Evolutionary conservation across 2,888 invertebrate genomes (phyloP), one percentile per base, ranked within the genome.

Genomic region (Aspidiotus rigidus): DNA sequence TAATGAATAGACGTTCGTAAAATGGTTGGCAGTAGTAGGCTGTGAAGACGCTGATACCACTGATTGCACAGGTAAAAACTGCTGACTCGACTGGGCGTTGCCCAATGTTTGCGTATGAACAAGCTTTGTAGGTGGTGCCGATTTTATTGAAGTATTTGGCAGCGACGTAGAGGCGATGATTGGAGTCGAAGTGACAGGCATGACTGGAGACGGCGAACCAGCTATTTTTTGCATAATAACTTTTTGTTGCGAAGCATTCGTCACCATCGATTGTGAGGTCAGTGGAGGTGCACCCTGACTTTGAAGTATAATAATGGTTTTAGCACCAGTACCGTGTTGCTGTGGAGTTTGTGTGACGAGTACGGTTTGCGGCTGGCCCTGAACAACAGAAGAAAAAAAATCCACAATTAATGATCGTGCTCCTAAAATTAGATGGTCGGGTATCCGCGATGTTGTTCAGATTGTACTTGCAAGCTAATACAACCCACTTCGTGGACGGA

Each of bases 251-350:
- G 70, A 39, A 28, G 64, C 70, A 61, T 69, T 69, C 64, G 69
- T 69, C 60, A 39, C 77, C 28, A 76, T 76, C 61, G 77, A 77
- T 66, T 77, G 78, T 1, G 78, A 80, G 75, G 73, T 84, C 10
- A 85, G 76, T 6, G 77, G 77, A 11, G 78, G 78, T 40, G 79
- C 78, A 5, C 78, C 77, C 73, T 83, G 83, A 17, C 85, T 86
- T 74, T 87, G 87, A 55, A 87, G 78, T 63, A 87, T 83, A 61
- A 87, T 87, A 42, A 87, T 87, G 0, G 87, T 87, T 74, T 87
- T 87, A 0, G 85, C 81, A 3, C 83, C 83, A 0, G 84, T 81
- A 0, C 83, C 84, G 72, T 83, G 83, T 71, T 86, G 86, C 74
- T 86, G 86, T 0, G 84, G 80, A 1, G 86, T 83, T 74, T 86